These are phyloP conservation scores for Xanthorhoe spadicearia DNA, from an alignment of 2,888 invertebrate genomes.

Conservation along the genomic window DNA sequence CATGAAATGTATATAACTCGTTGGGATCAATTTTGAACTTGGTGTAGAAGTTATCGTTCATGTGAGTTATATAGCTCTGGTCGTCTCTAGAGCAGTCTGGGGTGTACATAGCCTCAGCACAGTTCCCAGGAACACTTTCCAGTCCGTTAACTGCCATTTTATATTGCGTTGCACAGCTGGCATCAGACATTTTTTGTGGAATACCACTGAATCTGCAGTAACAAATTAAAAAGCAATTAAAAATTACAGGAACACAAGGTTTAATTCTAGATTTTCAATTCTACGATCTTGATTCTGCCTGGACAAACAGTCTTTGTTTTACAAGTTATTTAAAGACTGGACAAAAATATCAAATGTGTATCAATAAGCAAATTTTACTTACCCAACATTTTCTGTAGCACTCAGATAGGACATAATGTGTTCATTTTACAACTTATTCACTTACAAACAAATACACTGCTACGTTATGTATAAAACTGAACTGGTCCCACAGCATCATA, in stretches of 20 bases:
- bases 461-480: conserved; percentile 59
- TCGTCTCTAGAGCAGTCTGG: conserved; percentile 77
- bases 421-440: conserved; percentile 76
- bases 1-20: conserved; percentile 81
- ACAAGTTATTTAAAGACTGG: background rate
- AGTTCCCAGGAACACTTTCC: conserved; percentile 73
- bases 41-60: conserved; percentile 77
- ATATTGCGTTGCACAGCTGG: conserved; percentile 80
- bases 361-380: conserved; percentile 43
- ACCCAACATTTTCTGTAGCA: conserved; percentile 83
- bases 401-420: conserved; percentile 83
- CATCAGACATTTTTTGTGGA: conserved; percentile 81
- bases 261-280: too few species aligned
- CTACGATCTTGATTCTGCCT: background rate
- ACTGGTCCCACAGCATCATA: conserved; percentile 77
- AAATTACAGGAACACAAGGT: background rate
- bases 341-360: background rate
- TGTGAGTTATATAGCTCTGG: conserved; percentile 73
- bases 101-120: conserved; percentile 76
- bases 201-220: conserved; percentile 77
- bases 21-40: conserved; percentile 83
- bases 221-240: background rate
- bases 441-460: conserved; percentile 62
- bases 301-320: background rate
- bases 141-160: conserved; percentile 70